These are phyloP conservation scores for Dynastes maya DNA, from an alignment of 2,888 invertebrate species.

Conservation along the genomic window DNA sequence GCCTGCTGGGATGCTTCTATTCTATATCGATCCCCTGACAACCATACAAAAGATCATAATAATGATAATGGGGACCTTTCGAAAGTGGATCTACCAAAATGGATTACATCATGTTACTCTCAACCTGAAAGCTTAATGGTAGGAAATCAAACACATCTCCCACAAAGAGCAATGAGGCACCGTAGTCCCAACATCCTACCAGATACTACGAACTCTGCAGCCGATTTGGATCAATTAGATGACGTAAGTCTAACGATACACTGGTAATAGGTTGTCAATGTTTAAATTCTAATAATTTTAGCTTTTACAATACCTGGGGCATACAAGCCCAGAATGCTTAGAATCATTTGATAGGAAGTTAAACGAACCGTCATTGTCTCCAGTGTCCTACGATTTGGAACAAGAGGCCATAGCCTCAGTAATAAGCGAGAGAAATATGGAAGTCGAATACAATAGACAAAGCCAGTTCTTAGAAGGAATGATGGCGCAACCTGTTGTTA, in stretches of 20 bases:
- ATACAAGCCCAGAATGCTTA: conserved; percentile 92
- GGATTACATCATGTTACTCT: conserved; percentile 59
- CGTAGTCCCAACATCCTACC: conserved; percentile 85
- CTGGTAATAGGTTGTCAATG: too few relatives aligned
- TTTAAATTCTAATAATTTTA: conserved; percentile 63
- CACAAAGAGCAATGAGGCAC: conserved; percentile 81
- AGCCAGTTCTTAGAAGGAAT: conserved; percentile 64
- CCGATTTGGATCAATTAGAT: conserved; percentile 93
- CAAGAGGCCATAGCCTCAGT: conserved; percentile 90
- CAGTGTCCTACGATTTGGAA: conserved; percentile 84
- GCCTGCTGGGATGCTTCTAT: conserved; percentile 97
- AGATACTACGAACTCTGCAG: conserved; percentile 84
- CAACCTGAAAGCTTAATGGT: conserved; percentile 67
- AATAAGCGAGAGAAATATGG: conserved; percentile 87
- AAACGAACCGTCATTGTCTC: conserved; percentile 82
- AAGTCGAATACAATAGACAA: conserved; percentile 77
- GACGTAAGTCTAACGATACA: conserved; percentile 77
- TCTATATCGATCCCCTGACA: conserved; percentile 83
- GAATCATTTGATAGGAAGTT: conserved; percentile 79
- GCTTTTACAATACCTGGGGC: conserved; percentile 92
- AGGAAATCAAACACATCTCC: conserved; percentile 66
- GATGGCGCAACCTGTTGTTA: conserved; percentile 64
- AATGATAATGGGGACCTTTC: conserved; percentile 27
- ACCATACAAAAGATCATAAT: conserved; percentile 30
- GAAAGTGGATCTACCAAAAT: conserved; percentile 53